Percentiles rank a stretch among this genome's conserved stretches.
phyloP scores from a whole-genome alignment of 2,888 invertebrate species.

The Halictus quadricinctus region DNA sequence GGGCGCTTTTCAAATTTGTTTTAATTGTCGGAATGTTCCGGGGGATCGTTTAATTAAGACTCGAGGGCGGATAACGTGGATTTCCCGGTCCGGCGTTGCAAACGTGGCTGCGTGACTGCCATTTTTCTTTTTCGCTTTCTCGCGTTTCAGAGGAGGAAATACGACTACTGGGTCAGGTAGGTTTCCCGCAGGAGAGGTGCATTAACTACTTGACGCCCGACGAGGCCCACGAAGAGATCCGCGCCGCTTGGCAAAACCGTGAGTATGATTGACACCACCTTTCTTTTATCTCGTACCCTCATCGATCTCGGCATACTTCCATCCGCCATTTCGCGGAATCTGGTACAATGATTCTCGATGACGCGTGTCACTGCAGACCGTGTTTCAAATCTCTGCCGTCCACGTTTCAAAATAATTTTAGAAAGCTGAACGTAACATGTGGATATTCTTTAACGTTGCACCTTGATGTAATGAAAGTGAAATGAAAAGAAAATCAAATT shows the following conservation, averaged over 20 bases:
- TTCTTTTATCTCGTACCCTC: slow-evolving; percentile 26
- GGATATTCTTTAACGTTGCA: too few relatives aligned
- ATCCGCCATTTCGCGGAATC: not conserved
- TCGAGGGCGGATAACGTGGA: not conserved
- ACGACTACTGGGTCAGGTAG: slow-evolving; percentile 86
- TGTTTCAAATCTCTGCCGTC: not conserved
- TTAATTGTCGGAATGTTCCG: not conserved
- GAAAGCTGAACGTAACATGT: too few relatives aligned
- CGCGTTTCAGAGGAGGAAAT: slow-evolving; percentile 87
- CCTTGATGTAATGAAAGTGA: too few relatives aligned
- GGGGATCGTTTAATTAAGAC: slow-evolving; percentile 23
- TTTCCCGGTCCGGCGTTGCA: slow-evolving; percentile 17
- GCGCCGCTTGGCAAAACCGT: slow-evolving; percentile 88
- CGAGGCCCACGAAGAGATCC: slow-evolving; percentile 87
- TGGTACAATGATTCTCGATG: not conserved
- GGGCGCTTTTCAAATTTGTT: not conserved
- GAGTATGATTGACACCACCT: slow-evolving; percentile 66
- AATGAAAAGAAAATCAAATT: too few relatives aligned
- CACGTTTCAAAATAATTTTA: too few relatives aligned
- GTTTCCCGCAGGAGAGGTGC: slow-evolving; percentile 89
- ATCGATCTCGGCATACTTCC: not conserved
- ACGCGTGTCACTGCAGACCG: not conserved
- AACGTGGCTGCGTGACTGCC: not conserved
- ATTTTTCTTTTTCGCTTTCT: slow-evolving; percentile 11
- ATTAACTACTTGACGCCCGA: slow-evolving; percentile 91